Evolutionary conservation across 2,797 vertebrate species (phyloP), one percentile per base, ranked within the genome.

Genomic region (Dermochelys coriacea): DNA sequence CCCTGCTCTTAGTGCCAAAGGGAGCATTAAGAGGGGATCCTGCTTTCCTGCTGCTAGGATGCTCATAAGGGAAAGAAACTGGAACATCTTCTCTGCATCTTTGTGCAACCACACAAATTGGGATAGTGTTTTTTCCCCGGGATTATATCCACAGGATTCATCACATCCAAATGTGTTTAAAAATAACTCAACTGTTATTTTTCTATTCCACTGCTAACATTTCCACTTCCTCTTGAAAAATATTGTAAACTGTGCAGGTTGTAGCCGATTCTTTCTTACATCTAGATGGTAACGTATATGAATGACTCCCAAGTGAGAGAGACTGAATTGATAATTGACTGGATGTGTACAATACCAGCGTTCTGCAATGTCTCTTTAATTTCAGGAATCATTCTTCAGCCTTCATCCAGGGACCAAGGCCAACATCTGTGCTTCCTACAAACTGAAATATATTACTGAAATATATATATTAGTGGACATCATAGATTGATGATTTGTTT

Each of bases 401-500:
- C 55, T 91, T 34, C 31, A 52, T 84, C 74, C 68, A 12, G 95
- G 95, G 64, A 82, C 78, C 85, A 8, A 25, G 93, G 90, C 31
- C n/a, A 86, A 94, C 1, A 74, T 94, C 89, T 91, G 31, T 78
- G 93, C 54, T 96, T 94, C 89, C 87, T 64, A 59, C 71, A 94
- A 93, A 93, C 49, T 37, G 59, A 96, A 96, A 86, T 85, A 37
- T 51, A 92, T 91, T 89, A 52, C 94, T 97, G n/a, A n/a, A n/a
- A n/a, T n/a, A n/a, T n/a, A n/a, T n/a, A n/a, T 93, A 77, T 88
- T 85, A 83, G 80, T 78, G 81, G 25, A 23, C 47, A 71, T 45
- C 84, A 85, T 45, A 82, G 64, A 81, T 49, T 86, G 87, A 87
- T 15, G 1, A 85, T 79, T 95, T 92, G 47, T 45, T 96, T 89